Conservation (phyloP, 2,797 vertebrate species). For the Tarsius wallacei region DNA sequence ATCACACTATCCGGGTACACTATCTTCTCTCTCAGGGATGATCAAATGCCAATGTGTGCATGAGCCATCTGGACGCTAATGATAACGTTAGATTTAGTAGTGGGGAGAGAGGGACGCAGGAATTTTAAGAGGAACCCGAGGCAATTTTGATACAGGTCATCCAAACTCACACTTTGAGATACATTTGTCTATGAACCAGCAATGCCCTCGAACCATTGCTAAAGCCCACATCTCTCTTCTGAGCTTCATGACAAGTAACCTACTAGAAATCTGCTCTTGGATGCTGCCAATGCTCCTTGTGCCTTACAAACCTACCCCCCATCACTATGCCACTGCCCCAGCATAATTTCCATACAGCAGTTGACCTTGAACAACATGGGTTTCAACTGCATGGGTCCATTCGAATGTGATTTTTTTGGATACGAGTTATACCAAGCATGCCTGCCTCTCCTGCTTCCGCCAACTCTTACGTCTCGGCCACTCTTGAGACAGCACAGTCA, state of each 20-base stretch:
- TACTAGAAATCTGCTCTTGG: background rate
- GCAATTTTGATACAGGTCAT: background rate
- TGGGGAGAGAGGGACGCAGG: too few relatives aligned
- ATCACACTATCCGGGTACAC: background rate
- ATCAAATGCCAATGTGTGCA: background rate
- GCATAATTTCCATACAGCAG: background rate
- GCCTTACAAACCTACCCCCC: background rate
- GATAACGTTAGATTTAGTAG: conserved; percentile 5
- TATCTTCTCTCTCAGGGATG: background rate
- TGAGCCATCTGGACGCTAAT: background rate
- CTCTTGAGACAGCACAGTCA: background rate
- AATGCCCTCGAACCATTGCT: background rate
- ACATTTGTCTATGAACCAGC: background rate
- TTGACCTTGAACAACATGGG: background rate
- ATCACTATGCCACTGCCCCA: background rate
- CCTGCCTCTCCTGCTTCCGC: background rate
- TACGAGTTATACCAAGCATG: background rate
- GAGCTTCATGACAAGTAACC: background rate
- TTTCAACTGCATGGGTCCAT: background rate
- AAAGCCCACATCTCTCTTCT: background rate
- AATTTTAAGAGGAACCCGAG: background rate
- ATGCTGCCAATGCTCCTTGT: background rate
- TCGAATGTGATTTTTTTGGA: background rate
- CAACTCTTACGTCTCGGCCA: background rate
- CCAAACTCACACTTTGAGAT: background rate